Evolutionary conservation across 2,888 invertebrate species (phyloP), one percentile per base, ranked within the genome.

Genomic region (Amphipoea oculea): DNA sequence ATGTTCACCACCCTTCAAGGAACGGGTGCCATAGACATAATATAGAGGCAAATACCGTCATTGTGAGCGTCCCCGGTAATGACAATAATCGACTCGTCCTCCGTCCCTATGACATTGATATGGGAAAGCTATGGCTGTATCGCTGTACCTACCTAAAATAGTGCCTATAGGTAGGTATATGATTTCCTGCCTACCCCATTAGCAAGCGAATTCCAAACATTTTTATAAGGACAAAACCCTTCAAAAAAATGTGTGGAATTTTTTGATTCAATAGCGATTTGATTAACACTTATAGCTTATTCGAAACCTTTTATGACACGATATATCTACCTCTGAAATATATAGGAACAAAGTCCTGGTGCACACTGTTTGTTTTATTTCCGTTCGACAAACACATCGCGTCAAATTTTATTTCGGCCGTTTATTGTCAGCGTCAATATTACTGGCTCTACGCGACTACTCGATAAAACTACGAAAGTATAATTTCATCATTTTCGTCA

Each of bases 321-420:
- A 68, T 63, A 65, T 66, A 48, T 48, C 12, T 48, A 51, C 17
- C 79, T 78, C 62, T 79, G 40, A 71, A 79, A 62, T 74, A 67
- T 71, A 78, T 68, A 66, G 73, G 48, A 40, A 62, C 42, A 17
- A 69, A 77, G 68, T 79, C 74, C 74, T 72, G 29, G 72, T 79
- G 62, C 73, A 65, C 51, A 76, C 73, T 76, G 76, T 76, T 82
- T 82, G 62, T 82, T 82, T 85, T 82, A 85, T 85, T 82, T 85
- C 76, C 76, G 62, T 85, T 75, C 63, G 51, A 66, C 76, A 82
- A 85, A 85, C 80, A 82, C 72, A 75, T 80, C 74, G 74, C 83
- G 76, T 71, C 82, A 77, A 85, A 73, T 85, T 85, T 83, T 79
- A 77, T 85, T 85, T 70, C 68, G 42, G 54, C 66, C 66, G 72